These are phyloP conservation scores for Laticauda colubrina DNA, from an alignment of 2,113 vertebrate genomes.

Conservation along the genomic window DNA sequence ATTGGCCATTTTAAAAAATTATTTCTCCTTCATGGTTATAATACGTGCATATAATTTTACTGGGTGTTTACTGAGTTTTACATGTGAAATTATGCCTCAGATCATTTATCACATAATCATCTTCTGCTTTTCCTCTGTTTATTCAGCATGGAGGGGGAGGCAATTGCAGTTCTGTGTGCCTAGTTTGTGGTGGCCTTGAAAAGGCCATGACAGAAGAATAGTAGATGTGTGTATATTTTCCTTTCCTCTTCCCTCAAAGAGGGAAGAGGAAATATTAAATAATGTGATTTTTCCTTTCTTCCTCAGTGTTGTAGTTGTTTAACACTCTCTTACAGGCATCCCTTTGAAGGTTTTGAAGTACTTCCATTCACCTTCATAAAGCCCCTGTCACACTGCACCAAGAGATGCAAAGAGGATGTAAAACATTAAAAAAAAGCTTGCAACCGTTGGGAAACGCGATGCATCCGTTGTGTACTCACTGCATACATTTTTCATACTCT, in stretches of 20 bases:
- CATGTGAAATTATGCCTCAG: neutral
- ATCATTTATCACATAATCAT: neutral
- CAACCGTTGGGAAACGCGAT: no score
- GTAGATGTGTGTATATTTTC: neutral
- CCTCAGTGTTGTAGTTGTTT: neutral
- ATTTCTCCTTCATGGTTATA: neutral
- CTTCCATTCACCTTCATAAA: constrained; percentile 8
- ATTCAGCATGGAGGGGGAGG: constrained; percentile 5
- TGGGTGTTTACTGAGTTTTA: neutral
- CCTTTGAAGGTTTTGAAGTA: neutral
- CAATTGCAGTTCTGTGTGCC: neutral
- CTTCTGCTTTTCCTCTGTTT: neutral
- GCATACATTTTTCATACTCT: no score
- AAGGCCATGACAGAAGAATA: neutral
- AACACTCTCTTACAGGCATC: neutral
- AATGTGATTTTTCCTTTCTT: neutral
- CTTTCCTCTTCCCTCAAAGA: neutral
- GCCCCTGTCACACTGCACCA: no score
- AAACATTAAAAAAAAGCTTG: no score
- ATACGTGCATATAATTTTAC: neutral
- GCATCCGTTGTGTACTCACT: no score
- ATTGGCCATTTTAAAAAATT: neutral
- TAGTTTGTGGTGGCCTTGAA: neutral
- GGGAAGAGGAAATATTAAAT: neutral
- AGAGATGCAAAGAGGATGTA: no score